These are phyloP conservation scores for Sicus ferrugineus DNA, from an alignment of 2,888 invertebrate genomes.

Conservation along the genomic window DNA sequence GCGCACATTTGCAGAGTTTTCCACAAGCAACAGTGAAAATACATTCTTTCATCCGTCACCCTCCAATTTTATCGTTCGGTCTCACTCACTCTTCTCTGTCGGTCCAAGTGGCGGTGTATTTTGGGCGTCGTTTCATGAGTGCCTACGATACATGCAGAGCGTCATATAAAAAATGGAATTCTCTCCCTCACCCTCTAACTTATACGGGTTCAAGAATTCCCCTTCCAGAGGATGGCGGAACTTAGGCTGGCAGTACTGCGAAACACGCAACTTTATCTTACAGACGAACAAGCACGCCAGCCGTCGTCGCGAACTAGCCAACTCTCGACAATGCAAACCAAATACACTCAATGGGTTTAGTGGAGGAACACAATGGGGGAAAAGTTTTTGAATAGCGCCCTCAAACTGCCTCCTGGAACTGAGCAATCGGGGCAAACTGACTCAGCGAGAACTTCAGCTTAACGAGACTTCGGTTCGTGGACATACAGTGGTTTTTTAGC, in stretches of 20 bases:
- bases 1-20: constrained; percentile 12
- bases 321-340: constrained; percentile 31
- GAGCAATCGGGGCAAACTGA: not conserved
- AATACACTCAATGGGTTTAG: constrained; percentile 32
- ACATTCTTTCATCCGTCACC: too few relatives aligned
- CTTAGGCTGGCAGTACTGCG: too few relatives aligned
- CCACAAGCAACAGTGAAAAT: constrained; percentile 23
- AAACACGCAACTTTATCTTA: constrained; percentile 22
- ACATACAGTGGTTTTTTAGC: too few relatives aligned
- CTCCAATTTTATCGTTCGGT: not conserved
- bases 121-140: not conserved
- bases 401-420: too few relatives aligned
- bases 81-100: not conserved
- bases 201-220: not conserved
- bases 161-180: too few relatives aligned
- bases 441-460: too few relatives aligned
- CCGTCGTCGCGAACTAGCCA: constrained; percentile 2
- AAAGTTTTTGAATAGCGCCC: constrained; percentile 24
- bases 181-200: not conserved
- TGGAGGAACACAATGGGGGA: constrained; percentile 20
- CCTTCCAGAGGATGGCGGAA: not conserved
- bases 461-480: too few relatives aligned
- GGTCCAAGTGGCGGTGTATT: constrained; percentile 1
- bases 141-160: not conserved
- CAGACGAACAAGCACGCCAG: constrained; percentile 24